A percentile compares a stretch with the other conserved stretches of the same genome.
Evolutionary conservation across 2,113 vertebrate genomes (phyloP).

Genomic region (Bubo bubo): DNA sequence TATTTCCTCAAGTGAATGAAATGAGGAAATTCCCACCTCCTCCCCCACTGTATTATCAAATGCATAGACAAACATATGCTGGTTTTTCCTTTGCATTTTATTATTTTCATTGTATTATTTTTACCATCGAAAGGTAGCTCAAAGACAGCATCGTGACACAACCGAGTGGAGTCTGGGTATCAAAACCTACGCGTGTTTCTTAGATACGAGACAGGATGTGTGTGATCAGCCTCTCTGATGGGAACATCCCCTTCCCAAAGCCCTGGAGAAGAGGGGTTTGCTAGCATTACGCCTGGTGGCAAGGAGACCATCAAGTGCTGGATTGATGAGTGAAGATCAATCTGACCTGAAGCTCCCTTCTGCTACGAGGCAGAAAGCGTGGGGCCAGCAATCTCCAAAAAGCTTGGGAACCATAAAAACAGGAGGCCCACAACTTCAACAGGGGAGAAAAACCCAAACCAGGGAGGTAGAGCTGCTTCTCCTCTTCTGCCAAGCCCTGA

Average conservation of each 20-base stretch:
- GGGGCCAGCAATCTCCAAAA: background rate
- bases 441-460: background rate
- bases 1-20: background rate
- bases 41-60: background rate
- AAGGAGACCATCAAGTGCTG: background rate
- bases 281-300: accelerated
- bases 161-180: background rate
- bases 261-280: background rate
- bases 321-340: background rate
- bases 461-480: background rate
- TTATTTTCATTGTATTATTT: background rate
- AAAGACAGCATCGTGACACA: background rate
- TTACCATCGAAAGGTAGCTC: background rate
- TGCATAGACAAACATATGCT: background rate
- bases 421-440: accelerated
- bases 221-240: background rate
- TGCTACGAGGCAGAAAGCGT: accelerated
- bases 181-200: background rate
- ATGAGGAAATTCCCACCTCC: background rate
- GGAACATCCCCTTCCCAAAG: background rate
- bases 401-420: background rate
- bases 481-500: background rate
- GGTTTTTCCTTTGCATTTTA: background rate
- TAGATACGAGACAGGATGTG: accelerated
- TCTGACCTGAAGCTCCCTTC: background rate